Conservation (phyloP, 2,113 vertebrate species). For the Lasiurus cinereus region DNA sequence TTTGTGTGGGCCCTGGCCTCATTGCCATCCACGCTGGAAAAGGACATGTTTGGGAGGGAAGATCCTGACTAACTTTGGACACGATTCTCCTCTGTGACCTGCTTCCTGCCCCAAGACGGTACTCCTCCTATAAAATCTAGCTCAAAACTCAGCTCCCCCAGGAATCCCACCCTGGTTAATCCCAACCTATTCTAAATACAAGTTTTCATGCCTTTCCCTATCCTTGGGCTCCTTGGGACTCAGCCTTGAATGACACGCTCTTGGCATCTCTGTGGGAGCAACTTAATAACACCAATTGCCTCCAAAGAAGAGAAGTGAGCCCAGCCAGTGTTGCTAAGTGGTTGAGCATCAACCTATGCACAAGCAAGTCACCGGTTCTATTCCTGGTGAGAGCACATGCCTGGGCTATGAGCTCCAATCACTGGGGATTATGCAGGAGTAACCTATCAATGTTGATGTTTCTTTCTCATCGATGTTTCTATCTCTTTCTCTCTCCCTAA, state of each 20-base stretch:
- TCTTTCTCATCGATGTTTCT: no score
- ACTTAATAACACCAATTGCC: no score
- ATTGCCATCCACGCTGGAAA: neutral
- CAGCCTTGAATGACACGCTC: neutral
- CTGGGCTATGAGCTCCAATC: no score
- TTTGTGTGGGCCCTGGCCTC: neutral
- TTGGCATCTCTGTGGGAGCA: neutral
- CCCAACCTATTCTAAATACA: neutral
- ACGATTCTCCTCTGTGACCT: neutral
- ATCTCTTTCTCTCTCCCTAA: no score
- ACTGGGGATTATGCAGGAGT: no score
- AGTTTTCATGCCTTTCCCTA: neutral
- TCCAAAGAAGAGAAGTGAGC: neutral
- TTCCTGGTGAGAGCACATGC: no score
- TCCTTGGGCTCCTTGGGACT: neutral
- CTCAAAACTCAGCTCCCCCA: neutral
- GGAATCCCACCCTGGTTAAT: constrained; percentile 1
- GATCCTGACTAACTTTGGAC: neutral
- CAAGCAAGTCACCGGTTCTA: no score
- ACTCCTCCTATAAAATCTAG: neutral
- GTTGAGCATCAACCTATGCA: no score
- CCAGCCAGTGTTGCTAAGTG: no score
- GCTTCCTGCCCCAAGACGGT: neutral
- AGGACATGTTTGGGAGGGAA: neutral
- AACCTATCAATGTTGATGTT: no score